phyloP scores from a whole-genome alignment of 2,888 invertebrate species.

The Meiosimyza platycephala region DNA sequence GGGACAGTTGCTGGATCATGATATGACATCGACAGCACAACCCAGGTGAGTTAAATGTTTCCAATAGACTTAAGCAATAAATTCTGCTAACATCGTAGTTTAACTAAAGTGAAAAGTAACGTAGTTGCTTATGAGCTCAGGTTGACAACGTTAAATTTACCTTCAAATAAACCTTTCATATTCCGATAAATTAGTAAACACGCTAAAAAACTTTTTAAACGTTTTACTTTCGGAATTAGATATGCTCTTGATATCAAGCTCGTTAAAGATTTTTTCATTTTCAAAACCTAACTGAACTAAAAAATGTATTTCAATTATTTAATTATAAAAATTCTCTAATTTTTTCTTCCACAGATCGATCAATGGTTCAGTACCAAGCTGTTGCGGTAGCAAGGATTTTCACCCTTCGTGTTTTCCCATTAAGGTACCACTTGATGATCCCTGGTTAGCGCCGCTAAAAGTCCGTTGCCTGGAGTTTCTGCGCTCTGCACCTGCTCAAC shows the following conservation, averaged over 20 bases:
- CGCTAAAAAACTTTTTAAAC: too few species aligned
- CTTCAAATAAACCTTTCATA: too few species aligned
- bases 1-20: constrained; percentile 93
- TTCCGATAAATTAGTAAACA: too few species aligned
- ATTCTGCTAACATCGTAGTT: too few species aligned
- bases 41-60: constrained; percentile 68
- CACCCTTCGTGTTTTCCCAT: constrained; percentile 91
- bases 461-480: constrained; percentile 85
- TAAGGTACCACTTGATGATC: constrained; percentile 77
- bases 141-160: too few species aligned
- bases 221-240: too few species aligned
- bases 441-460: constrained; percentile 77
- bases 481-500: constrained; percentile 83
- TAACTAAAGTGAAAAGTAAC: too few species aligned
- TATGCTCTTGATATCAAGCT: too few species aligned
- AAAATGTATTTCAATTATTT: background rate
- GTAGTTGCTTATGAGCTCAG: too few species aligned
- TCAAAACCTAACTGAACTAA: too few species aligned
- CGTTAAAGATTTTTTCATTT: too few species aligned
- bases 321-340: background rate
- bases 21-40: constrained; percentile 83
- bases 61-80: background rate
- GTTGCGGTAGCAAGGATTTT: constrained; percentile 73
- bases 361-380: constrained; percentile 82
- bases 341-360: constrained; percentile 68